Base-by-base conservation (phyloP, 1,140 invertebrate species). In the Homalodisca vitripennis region DNA sequence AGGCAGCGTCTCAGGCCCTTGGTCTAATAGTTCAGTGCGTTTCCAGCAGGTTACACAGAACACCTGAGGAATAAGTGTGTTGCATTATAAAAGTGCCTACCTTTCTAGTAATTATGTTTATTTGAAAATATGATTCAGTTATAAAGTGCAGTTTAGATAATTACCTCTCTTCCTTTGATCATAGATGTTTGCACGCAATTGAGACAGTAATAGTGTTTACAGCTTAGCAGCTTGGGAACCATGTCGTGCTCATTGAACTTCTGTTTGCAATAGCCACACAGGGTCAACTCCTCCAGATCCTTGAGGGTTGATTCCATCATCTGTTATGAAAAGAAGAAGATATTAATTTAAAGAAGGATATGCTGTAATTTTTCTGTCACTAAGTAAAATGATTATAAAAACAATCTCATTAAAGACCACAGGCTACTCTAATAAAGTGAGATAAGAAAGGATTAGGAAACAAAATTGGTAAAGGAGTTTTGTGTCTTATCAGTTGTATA, bases 181-280 rank as follows among this genome's bases (percentile, higher is more conserved):
- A 89, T 80, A 72, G 84, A 84, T 67, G 84, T 84, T 67, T 86
- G 84, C 74, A 89, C 84, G 78, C 91, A 92, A 68, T 86, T 84
- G 71, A 90, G 81, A 75, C 91, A 92, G 78, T 90, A 89, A 76
- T 87, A 87, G 77, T 92, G 90, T 75, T 88, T 88, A 81, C 90
- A 92, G 53, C 83, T 84, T 63, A 92, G 82, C 77, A 89, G 81
- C 78, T 91, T 92, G 48, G 90, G 90, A 70, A 84, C 82, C 75
- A 86, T 84, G 72, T 88, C 85, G 32, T 80, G 79, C 67, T 90
- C 87, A 78, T 90, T 90, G 79, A 86, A 89, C 75, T 85, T 84
- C 78, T 85, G 83, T 77, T 86, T 86, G 83, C 87, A 90, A 74
- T 83, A 86, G 70, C 83, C 84, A 79, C 89, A 91, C 69, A 87